Base-by-base conservation (phyloP, 1,140 invertebrate genomes). In the Palaemon carinicauda region DNA sequence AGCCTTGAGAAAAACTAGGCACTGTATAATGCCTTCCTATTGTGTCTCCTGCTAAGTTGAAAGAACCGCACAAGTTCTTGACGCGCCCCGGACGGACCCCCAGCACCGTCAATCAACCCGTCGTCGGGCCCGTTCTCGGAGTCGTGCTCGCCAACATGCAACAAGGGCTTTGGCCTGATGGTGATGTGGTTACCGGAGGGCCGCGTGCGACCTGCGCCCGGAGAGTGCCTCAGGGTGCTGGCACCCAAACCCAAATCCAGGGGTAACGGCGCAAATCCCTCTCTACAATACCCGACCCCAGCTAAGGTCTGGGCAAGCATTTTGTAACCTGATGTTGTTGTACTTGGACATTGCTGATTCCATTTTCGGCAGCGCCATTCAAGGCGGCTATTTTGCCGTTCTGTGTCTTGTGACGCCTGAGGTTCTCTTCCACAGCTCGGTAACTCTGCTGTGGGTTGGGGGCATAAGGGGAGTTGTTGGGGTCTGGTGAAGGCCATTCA, bases 21-120 rank as follows among this genome's bases (percentile, higher is more conserved):
- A 97, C 93, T 97, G 96, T 92, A 97, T 96, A 90, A 97, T 97
- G 89, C 96, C 96, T 90, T 97, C 96, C 96, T 97, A n/a, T 97
- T 74, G 96, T 96, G 92, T 96, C 96, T 50, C 96, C 96, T 50
- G 95, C 96, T 53, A 97, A 94, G 90, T 95, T 96, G 92, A 97
- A 97, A 65, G 95, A 96, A 81, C 96, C 96, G 9, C 95, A 96
- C 69, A 97, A 93, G 90, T 96, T 95, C 83, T 95, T 93, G 87
- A 90, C 90, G 87, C 95, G 95, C 90, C 89, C n/a, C 89, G 54
- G 82, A 86, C 0, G 90, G 89, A 33, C 87, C 89, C 69, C 89
- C 80, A 74, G 31, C 77, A 12, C 83, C 79, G 51, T 52, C 79
- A 31, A 81, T 79, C 53, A 81, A 10, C 51, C 51, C 24, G n/a